A percentile compares a stretch with the other conserved stretches of the same genome.
Evolutionary conservation across 2,113 vertebrate species (phyloP).

Genomic region (Laticauda laticaudata): DNA sequence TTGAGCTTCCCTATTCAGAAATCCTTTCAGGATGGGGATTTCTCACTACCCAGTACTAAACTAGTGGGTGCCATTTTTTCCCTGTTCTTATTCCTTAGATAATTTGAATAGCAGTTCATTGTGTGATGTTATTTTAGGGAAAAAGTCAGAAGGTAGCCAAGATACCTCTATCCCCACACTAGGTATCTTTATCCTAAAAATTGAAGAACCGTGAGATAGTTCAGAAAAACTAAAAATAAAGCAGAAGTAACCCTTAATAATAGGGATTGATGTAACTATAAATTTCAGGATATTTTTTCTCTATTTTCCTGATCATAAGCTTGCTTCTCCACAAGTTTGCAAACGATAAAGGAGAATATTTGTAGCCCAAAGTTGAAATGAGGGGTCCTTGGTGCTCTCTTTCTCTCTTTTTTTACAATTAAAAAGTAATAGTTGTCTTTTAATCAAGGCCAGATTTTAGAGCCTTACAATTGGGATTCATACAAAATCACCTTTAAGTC

Average conservation of each 20-base stretch:
- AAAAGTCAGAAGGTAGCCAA: neutral
- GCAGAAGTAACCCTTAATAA: neutral
- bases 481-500: conserved; percentile 63
- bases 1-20: neutral
- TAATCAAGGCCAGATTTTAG: conserved; percentile 49
- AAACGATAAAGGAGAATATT: neutral
- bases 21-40: neutral
- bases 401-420: neutral
- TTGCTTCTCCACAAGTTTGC: neutral
- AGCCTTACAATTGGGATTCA: conserved; percentile 46
- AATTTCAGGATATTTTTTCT: neutral
- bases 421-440: conserved; percentile 51
- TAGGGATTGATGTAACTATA: neutral
- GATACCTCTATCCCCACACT: neutral
- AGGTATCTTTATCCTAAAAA: neutral
- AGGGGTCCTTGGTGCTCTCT: neutral
- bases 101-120: neutral
- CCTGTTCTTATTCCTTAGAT: neutral
- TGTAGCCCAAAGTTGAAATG: neutral
- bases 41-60: neutral
- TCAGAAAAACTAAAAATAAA: neutral
- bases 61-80: neutral
- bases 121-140: neutral
- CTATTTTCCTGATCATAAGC: neutral
- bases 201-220: neutral